phyloP scores from a whole-genome alignment of 2,888 invertebrate species.

The Anticlea derivata region DNA sequence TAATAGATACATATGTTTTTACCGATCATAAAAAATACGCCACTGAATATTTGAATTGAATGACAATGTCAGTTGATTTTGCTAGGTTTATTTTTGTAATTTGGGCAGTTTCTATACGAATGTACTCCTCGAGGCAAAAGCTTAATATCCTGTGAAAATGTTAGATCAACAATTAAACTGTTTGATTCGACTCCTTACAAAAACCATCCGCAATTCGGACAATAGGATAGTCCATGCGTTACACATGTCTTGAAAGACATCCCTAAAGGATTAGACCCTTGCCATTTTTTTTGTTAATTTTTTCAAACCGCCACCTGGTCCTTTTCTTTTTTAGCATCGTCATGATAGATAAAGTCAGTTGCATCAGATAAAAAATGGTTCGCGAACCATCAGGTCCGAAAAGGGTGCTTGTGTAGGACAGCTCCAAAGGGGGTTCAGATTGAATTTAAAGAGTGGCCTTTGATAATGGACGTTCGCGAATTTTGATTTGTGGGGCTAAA shows the following conservation, averaged over 20 bases:
- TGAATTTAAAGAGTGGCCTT: constrained; percentile 60
- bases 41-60: no score
- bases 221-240: constrained; percentile 59
- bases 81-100: no score
- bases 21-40: no score
- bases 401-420: constrained; percentile 49
- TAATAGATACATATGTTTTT: no score
- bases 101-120: no score
- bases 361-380: constrained; percentile 62
- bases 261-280: constrained; percentile 60
- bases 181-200: constrained; percentile 43
- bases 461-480: constrained; percentile 46
- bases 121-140: not conserved
- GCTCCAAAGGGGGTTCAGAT: constrained; percentile 49
- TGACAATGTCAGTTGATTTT: no score
- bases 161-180: constrained; percentile 18
- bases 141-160: not conserved
- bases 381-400: constrained; percentile 48
- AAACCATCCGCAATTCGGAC: constrained; percentile 45
- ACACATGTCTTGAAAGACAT: constrained; percentile 62
- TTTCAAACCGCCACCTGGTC: constrained; percentile 65
- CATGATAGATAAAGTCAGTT: constrained; percentile 66
- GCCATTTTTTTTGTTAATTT: constrained; percentile 34
- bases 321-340: constrained; percentile 63
- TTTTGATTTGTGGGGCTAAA: constrained; percentile 61